A percentile compares a stretch with the other conserved stretches of the same genome.
Evolutionary conservation across 2,797 vertebrate species (phyloP).

Genomic region (Channallabes apus): DNA sequence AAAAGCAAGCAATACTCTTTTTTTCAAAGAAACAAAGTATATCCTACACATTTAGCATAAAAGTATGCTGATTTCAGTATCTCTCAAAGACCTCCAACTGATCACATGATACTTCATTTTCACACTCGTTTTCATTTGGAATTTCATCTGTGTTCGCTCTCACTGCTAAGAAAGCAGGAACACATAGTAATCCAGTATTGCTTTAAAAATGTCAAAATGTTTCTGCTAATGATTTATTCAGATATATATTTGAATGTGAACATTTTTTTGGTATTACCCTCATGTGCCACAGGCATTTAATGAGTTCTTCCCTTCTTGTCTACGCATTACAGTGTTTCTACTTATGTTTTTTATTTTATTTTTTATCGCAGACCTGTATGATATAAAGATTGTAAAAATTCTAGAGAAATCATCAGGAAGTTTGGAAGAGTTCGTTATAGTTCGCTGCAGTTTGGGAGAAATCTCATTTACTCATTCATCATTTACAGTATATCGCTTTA

Average conservation of each 20-base stretch:
- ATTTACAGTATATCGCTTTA: too few species aligned
- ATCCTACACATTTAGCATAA: not conserved
- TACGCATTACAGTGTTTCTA: not conserved
- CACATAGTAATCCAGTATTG: not conserved
- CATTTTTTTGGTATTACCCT: conserved; percentile 14
- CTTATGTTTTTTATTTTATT: not conserved
- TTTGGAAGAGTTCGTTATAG: too few species aligned
- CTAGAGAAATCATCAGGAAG: too few species aligned
- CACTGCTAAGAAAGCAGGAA: not conserved
- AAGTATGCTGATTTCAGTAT: not conserved
- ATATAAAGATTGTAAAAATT: too few species aligned
- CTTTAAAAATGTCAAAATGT: not conserved
- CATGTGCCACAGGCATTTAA: conserved; percentile 4
- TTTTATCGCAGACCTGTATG: too few species aligned
- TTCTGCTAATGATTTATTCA: not conserved
- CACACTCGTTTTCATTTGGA: too few species aligned
- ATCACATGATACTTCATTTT: not conserved
- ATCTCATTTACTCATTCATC: too few species aligned
- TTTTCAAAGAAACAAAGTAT: not conserved
- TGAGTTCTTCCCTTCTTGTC: not conserved
- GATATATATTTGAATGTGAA: not conserved
- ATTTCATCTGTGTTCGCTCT: not conserved
- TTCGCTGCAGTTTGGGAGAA: too few species aligned
- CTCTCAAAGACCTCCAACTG: not conserved
- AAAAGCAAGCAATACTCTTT: not conserved